These are phyloP conservation scores for Acanthis flammea DNA, from an alignment of 2,797 vertebrate genomes.

Conservation along the genomic window DNA sequence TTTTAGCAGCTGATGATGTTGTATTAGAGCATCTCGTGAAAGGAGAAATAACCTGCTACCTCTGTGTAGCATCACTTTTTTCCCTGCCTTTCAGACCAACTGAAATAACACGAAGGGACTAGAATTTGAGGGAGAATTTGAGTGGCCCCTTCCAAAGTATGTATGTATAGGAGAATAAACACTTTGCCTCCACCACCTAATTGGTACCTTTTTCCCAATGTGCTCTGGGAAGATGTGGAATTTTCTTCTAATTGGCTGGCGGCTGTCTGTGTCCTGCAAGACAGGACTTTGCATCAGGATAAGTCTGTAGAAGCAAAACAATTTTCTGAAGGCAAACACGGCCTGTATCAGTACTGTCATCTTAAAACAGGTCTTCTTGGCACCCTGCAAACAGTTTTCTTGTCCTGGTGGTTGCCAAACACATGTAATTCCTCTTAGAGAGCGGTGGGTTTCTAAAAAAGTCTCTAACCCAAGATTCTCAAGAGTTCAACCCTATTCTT, in stretches of 20 bases:
- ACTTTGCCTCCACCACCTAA: neutral
- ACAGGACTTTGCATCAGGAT: neutral
- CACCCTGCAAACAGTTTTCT: neutral
- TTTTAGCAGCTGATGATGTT: neutral
- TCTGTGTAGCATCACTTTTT: neutral
- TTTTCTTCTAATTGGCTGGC: conserved; percentile 19
- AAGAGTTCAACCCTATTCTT: neutral
- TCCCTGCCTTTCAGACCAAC: neutral
- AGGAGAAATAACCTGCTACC: neutral
- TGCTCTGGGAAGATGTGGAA: neutral
- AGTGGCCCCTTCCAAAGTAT: neutral
- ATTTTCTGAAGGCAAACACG: conserved; percentile 17
- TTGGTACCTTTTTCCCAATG: neutral
- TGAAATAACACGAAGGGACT: neutral
- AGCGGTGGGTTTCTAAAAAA: neutral
- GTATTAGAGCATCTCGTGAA: neutral
- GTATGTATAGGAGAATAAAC: neutral
- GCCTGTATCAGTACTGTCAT: neutral
- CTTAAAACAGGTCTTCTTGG: conserved; percentile 23
- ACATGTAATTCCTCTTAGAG: neutral
- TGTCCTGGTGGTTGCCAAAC: neutral
- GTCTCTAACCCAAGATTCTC: neutral
- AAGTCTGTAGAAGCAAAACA: conserved; percentile 1
- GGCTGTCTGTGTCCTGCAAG: neutral
- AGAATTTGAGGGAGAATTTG: neutral